Evolutionary conservation across 1,140 invertebrate species (phyloP).

Genomic region (Epicauta chinensis): DNA sequence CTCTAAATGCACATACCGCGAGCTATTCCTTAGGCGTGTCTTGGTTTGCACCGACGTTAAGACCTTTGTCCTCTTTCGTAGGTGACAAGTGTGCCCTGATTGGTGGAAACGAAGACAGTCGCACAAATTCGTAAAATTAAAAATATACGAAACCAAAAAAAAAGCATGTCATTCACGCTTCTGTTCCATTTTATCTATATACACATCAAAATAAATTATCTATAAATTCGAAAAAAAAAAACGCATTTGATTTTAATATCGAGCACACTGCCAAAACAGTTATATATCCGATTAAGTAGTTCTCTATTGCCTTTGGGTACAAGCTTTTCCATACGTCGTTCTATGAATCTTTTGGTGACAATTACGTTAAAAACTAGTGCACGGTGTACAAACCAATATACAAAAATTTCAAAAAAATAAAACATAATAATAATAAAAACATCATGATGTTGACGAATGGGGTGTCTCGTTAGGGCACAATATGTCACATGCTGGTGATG

Average conservation of each 20-base stretch:
- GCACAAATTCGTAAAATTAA: constrained; percentile 38
- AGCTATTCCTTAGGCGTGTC: constrained; percentile 12
- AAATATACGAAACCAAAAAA: constrained; percentile 9
- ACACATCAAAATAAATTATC: too few relatives aligned
- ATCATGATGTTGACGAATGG: too few relatives aligned
- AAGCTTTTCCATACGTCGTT: too few relatives aligned
- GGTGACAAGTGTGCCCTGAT: constrained; percentile 62
- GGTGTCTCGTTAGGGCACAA: constrained; percentile 66
- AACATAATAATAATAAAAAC: too few relatives aligned
- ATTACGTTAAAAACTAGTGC: too few relatives aligned
- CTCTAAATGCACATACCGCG: too few relatives aligned
- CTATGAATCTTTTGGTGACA: too few relatives aligned
- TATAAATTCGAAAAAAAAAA: too few relatives aligned
- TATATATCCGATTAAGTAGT: too few relatives aligned
- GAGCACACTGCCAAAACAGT: constrained; percentile 13
- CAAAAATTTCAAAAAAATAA: too few relatives aligned
- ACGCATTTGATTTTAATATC: constrained; percentile 15
- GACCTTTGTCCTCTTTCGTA: constrained; percentile 46
- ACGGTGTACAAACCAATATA: too few relatives aligned
- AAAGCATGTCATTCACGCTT: constrained; percentile 24
- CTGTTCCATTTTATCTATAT: constrained; percentile 13
- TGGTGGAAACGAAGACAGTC: constrained; percentile 54
- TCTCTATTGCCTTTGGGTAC: too few relatives aligned
- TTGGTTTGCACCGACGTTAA: constrained; percentile 24
- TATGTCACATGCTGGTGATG: constrained; percentile 74